Evolutionary conservation across 2,888 invertebrate species (phyloP).

Genomic region (Philonicus albiceps): DNA sequence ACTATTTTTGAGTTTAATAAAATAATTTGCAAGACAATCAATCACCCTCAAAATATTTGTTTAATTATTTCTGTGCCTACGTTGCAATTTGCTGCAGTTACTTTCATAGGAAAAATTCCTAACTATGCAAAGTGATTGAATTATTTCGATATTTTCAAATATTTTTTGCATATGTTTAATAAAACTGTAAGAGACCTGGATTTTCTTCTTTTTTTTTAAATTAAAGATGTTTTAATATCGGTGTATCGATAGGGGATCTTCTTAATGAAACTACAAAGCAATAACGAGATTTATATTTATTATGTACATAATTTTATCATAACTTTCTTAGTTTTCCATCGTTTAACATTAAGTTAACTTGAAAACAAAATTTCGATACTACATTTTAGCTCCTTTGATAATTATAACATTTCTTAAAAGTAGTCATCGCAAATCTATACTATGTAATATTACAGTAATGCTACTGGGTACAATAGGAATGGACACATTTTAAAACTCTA

Average conservation of each 20-base stretch:
- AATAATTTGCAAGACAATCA: background rate
- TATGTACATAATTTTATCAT: background rate
- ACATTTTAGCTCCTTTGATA: background rate
- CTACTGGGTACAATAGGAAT: slow-evolving; percentile 5
- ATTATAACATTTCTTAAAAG: background rate
- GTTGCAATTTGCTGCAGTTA: background rate
- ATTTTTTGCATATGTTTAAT: too few species aligned
- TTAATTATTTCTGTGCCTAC: background rate
- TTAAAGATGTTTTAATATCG: too few species aligned
- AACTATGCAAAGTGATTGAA: background rate
- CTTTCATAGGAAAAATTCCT: background rate
- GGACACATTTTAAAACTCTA: slow-evolving; percentile 4
- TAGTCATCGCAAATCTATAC: background rate
- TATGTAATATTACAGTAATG: background rate
- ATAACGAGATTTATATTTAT: background rate
- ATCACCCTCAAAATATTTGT: background rate
- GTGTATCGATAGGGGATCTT: background rate
- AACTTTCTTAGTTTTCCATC: background rate
- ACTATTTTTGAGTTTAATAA: background rate
- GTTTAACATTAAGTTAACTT: background rate
- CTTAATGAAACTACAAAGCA: background rate
- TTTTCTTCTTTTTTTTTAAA: too few species aligned
- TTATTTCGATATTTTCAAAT: too few species aligned
- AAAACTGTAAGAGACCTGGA: too few species aligned
- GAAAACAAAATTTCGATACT: background rate